These are phyloP conservation scores for Didymodactylos carnosus DNA, from an alignment of 2,888 invertebrate genomes.

Conservation along the genomic window DNA sequence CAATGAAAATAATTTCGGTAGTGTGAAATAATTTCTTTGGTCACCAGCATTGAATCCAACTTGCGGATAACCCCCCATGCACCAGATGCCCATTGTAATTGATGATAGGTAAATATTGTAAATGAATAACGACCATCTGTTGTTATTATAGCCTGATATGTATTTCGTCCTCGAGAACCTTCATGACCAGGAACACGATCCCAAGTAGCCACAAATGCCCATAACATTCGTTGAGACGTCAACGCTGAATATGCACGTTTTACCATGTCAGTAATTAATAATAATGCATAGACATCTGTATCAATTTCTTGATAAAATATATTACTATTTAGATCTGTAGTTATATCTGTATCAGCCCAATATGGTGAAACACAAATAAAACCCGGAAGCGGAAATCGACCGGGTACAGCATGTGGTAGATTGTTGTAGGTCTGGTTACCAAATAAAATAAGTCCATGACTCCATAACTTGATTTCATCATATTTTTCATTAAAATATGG, in stretches of 20 bases:
- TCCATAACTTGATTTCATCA: neutral
- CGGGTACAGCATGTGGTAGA: neutral
- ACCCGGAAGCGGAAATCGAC: neutral
- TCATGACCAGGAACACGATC: neutral
- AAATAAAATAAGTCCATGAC: slow-evolving; percentile 1
- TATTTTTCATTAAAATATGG: neutral
- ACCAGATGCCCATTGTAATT: neutral
- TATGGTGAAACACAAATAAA: neutral
- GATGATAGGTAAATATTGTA: slow-evolving; percentile 1
- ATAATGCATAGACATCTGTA: neutral
- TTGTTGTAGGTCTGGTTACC: neutral
- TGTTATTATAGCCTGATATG: slow-evolving; percentile 16
- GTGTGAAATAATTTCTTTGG: neutral
- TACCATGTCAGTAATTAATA: neutral
- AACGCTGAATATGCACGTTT: neutral
- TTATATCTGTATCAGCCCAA: slow-evolving; percentile 4
- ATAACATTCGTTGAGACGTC: neutral
- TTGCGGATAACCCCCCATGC: neutral
- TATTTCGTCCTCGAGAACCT: neutral
- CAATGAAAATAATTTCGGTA: neutral
- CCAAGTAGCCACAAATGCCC: slow-evolving; percentile 8
- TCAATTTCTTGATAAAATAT: neutral
- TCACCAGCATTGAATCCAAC: slow-evolving; percentile 8
- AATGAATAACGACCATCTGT: slow-evolving; percentile 15
- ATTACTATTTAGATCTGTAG: neutral